Percentiles rank a stretch among this genome's conserved stretches.
Evolutionary conservation across 1,140 invertebrate genomes (phyloP).

Genomic region (Eumeta japonica): DNA sequence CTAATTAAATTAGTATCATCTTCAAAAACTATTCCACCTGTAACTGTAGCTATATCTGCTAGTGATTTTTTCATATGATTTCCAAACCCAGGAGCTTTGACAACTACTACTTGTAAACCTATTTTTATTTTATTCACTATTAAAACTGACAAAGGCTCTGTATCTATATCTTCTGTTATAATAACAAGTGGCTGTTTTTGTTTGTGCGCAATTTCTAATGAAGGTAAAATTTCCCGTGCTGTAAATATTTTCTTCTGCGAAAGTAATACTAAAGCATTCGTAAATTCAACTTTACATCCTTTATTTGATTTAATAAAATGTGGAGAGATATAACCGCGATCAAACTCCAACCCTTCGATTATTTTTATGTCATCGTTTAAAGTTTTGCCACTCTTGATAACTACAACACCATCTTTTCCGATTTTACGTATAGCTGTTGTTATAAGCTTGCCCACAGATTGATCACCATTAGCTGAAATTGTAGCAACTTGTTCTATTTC

Average conservation of each 20-base stretch:
- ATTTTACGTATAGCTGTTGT: constrained; percentile 90
- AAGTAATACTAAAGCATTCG: constrained; percentile 82
- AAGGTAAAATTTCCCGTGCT: constrained; percentile 87
- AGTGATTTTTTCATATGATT: constrained; percentile 95
- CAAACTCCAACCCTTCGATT: constrained; percentile 95
- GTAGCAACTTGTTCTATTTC: constrained; percentile 96
- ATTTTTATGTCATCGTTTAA: constrained; percentile 85
- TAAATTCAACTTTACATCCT: constrained; percentile 88
- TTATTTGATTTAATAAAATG: constrained; percentile 92
- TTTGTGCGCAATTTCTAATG: constrained; percentile 84
- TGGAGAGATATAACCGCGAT: constrained; percentile 94
- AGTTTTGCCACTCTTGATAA: constrained; percentile 94
- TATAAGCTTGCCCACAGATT: constrained; percentile 79
- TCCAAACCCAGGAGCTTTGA: constrained; percentile 98
- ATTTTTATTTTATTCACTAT: constrained; percentile 87
- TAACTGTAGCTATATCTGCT: constrained; percentile 94
- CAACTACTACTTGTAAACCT: constrained; percentile 91
- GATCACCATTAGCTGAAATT: constrained; percentile 93
- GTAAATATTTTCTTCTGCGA: constrained; percentile 91
- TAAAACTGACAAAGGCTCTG: constrained; percentile 74
- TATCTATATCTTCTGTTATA: constrained; percentile 77
- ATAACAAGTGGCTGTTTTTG: constrained; percentile 76
- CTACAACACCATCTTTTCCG: constrained; percentile 93
- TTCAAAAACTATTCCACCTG: constrained; percentile 93
- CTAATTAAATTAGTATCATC: constrained; percentile 93